A percentile compares a stretch with the other conserved stretches of the same genome.
phyloP scores from a whole-genome alignment of 2,888 invertebrate genomes.

The Keiferia lycopersicella region DNA sequence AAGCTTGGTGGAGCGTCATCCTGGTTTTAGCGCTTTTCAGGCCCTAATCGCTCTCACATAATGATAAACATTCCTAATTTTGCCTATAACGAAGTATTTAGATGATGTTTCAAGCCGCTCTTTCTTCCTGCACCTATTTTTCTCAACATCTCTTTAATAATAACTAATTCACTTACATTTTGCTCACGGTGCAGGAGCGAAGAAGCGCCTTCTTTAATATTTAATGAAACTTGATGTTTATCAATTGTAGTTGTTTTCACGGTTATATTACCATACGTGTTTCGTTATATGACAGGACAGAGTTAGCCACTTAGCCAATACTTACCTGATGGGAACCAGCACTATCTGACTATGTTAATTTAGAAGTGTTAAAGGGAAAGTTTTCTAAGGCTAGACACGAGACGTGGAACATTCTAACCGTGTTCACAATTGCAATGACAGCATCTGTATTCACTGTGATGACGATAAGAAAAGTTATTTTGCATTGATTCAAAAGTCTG shows the following conservation, averaged over 20 bases:
- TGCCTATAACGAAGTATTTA: constrained; percentile 56
- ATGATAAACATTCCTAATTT: constrained; percentile 50
- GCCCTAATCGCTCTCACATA: constrained; percentile 45
- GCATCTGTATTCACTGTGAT: constrained; percentile 61
- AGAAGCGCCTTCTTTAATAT: constrained; percentile 37
- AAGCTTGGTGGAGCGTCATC: constrained; percentile 92
- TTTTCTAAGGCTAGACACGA: neutral
- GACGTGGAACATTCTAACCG: neutral
- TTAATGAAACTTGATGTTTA: constrained; percentile 32
- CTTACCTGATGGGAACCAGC: too few relatives aligned
- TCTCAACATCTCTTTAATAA: constrained; percentile 20
- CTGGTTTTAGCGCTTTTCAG: constrained; percentile 86
- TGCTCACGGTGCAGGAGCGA: constrained; percentile 47
- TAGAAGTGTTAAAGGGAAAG: neutral
- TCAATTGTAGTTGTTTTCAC: neutral
- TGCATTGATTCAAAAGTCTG: constrained; percentile 55
- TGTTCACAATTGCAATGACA: neutral
- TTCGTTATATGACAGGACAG: too few relatives aligned
- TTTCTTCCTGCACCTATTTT: constrained; percentile 50
- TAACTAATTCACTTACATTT: constrained; percentile 18
- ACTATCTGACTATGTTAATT: neutral
- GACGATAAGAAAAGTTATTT: constrained; percentile 54
- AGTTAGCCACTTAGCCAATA: too few relatives aligned
- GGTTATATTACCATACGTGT: neutral
- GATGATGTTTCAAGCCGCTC: constrained; percentile 51